Evolutionary conservation across 2,888 invertebrate species (phyloP), one percentile per base, ranked within the genome.

Genomic region (Pachliopta kotzebuea): DNA sequence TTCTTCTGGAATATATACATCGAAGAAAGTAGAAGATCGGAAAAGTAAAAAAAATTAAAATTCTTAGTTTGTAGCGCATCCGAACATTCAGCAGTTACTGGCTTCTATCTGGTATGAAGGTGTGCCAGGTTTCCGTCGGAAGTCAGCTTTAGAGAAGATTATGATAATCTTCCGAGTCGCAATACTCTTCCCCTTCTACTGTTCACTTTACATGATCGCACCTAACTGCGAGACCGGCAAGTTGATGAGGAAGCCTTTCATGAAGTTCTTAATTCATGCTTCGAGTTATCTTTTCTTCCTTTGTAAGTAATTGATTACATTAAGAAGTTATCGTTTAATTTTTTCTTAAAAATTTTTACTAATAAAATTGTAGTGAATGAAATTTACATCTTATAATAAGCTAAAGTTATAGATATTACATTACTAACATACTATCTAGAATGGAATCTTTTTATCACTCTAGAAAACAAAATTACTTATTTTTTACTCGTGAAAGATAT

Each of bases 71-170:
- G 97, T 98, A 61, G 96, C 98, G n/a, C 98, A 98, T 86, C 96
- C 98, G 3, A 98, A 97, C 84, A 97, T 98, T 73, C 98, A 98
- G 83, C 98, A 98, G 84, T 92, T 98, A 7, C 86, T 98, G 45
- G 97, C 97, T 0, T 94, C 97, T 0, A 94, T 98, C 73, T 98
- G 98, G 98, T 98, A 98, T 84, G 98, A 98, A 74, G 98, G 98
- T 0, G 94, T 98, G 26, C 98, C 98, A 0, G 98, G 98, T 0
- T 98, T 98, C 88, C 93, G 98, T 17, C 93, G 98, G 45, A 96
- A 96, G 90, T 94, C 95, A 20, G 91, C 95, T 14, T 76, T 94
- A 52, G 94, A 95, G 79, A 96, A 96, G 90, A 88, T 95, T 54
- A 88, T 96, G 76, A 95, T 96, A 67, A 95, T 96, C 52, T 85